Conservation (phyloP, 2,797 vertebrate genomes). For the Lagocephalus sceleratus region DNA sequence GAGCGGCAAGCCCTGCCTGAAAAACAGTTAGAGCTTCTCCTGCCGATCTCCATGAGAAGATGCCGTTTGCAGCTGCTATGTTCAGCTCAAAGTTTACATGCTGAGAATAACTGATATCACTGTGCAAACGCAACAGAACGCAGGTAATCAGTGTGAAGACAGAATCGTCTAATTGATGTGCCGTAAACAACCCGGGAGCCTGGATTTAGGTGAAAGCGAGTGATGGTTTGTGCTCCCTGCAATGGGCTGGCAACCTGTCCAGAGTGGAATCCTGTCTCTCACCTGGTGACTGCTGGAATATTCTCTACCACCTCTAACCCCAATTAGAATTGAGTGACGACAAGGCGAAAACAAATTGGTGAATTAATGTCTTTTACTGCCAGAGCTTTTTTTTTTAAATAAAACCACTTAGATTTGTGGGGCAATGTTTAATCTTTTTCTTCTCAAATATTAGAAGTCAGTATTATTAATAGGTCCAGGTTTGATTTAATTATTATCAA, state of each 20-base stretch:
- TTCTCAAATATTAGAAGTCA: background rate
- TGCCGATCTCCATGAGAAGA: constrained; percentile 39
- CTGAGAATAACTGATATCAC: constrained; percentile 35
- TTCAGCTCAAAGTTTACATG: constrained; percentile 45
- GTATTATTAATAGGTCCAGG: background rate
- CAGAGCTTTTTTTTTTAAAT: too few species aligned
- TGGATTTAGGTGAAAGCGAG: constrained; percentile 9
- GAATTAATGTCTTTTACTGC: too few species aligned
- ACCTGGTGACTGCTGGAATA: too few species aligned
- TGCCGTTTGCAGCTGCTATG: constrained; percentile 31
- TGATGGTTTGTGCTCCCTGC: too few species aligned
- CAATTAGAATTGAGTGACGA: too few species aligned
- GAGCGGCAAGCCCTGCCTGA: constrained; percentile 50
- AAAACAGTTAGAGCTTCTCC: constrained; percentile 30
- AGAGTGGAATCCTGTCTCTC: too few species aligned
- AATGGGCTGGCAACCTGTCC: too few species aligned
- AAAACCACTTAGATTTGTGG: background rate
- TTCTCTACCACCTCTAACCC: too few species aligned
- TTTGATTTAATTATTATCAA: background rate
- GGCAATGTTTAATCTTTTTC: background rate
- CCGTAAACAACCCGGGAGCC: constrained; percentile 6
- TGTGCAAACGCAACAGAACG: constrained; percentile 42
- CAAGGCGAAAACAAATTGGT: too few species aligned
- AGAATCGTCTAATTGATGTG: constrained; percentile 41
- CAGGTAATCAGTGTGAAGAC: constrained; percentile 26